Conservation (phyloP, 2,113 vertebrate species). For the Labeo catla region DNA sequence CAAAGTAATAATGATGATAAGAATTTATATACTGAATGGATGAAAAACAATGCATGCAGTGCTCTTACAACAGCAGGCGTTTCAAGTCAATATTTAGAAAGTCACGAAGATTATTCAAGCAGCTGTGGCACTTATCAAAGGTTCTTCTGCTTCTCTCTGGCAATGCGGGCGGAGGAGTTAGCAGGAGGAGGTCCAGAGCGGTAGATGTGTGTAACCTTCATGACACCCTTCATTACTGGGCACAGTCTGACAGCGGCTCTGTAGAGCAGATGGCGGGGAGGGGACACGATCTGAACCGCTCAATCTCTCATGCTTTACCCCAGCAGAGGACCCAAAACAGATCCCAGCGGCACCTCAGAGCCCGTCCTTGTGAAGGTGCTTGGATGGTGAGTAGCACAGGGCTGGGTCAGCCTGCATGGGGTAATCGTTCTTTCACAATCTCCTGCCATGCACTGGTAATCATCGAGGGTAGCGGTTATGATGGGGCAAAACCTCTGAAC, state of each 20-base stretch:
- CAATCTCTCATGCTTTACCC: conserved; percentile 67
- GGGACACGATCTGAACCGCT: conserved; percentile 59
- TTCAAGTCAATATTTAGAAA: not conserved
- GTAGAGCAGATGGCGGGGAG: conserved; percentile 80
- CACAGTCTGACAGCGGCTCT: conserved; percentile 74
- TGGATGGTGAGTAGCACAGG: conserved; percentile 66
- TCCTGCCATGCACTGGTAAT: conserved; percentile 36
- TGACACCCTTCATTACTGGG: conserved; percentile 80
- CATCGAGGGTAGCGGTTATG: conserved; percentile 50
- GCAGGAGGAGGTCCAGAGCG: conserved; percentile 69
- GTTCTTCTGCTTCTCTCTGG: conserved; percentile 7
- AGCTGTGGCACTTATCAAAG: conserved; percentile 17
- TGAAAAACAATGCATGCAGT: not conserved
- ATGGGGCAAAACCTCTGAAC: conserved; percentile 16
- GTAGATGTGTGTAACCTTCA: conserved; percentile 73
- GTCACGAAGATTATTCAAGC: not conserved
- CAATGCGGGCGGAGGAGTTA: conserved; percentile 9
- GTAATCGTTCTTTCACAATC: conserved; percentile 55
- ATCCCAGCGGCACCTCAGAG: conserved; percentile 56
- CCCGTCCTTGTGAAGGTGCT: conserved; percentile 75
- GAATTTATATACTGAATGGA: not conserved
- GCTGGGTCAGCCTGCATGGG: conserved; percentile 57
- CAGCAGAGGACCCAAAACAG: conserved; percentile 48
- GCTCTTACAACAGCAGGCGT: not conserved
- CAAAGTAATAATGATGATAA: not conserved